These are phyloP conservation scores for Malurus alboscapulatus DNA, from an alignment of 2,113 vertebrate species.

Conservation along the genomic window DNA sequence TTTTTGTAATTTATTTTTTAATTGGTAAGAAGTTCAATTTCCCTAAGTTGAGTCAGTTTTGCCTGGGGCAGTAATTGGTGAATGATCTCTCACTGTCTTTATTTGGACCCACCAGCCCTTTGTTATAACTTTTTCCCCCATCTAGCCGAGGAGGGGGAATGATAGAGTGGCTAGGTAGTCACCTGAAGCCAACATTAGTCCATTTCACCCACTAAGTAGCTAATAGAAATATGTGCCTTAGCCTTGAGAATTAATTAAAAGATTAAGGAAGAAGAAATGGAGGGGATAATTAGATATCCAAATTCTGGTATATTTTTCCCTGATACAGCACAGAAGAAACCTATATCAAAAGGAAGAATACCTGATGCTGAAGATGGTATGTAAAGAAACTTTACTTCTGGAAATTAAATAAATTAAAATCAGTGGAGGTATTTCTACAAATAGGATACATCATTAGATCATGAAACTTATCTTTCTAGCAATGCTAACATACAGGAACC, in stretches of 20 bases:
- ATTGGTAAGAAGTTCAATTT: neutral
- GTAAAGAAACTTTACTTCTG: neutral
- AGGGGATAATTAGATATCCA: neutral
- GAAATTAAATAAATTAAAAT: neutral
- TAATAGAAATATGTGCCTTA: neutral
- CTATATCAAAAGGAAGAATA: neutral
- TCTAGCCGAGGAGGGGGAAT: neutral
- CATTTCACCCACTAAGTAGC: neutral
- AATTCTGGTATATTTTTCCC: neutral
- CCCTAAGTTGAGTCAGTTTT: neutral
- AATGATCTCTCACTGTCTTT: neutral
- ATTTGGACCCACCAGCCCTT: accelerated
- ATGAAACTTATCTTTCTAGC: neutral
- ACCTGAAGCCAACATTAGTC: neutral
- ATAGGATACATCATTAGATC: neutral
- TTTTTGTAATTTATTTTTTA: neutral
- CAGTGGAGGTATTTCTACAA: neutral
- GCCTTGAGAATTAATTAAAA: neutral
- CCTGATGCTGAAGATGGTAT: neutral
- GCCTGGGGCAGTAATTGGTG: accelerated
- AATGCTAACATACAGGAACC: neutral
- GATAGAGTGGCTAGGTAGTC: neutral
- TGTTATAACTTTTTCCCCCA: accelerated
- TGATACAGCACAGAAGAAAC: neutral
- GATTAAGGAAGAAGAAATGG: neutral